phyloP scores from a whole-genome alignment of 1,140 invertebrate species.

The Onthophagus taurus region DNA sequence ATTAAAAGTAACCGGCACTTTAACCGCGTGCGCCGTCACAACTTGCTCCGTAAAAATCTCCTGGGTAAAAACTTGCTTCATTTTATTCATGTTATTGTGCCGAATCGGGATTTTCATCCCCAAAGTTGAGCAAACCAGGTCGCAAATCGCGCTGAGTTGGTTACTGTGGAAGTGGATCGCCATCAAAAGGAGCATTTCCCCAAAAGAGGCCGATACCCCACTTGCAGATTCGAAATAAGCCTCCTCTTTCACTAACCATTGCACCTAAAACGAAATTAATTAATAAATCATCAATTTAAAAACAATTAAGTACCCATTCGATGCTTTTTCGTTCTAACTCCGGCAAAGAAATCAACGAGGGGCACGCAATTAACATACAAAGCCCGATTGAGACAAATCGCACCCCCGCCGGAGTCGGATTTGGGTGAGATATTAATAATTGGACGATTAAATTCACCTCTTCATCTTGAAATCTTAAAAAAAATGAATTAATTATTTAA shows the following conservation, averaged over 20 bases:
- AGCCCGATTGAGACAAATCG: slow-evolving; percentile 87
- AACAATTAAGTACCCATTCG: slow-evolving; percentile 63
- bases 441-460: slow-evolving; percentile 77
- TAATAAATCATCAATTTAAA: too few relatives aligned
- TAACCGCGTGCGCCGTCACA: slow-evolving; percentile 89
- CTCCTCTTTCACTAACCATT: slow-evolving; percentile 86
- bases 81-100: slow-evolving; percentile 80
- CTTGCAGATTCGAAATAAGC: slow-evolving; percentile 73
- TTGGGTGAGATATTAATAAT: slow-evolving; percentile 80
- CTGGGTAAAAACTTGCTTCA: slow-evolving; percentile 93
- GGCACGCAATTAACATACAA: slow-evolving; percentile 91
- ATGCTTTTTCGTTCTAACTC: slow-evolving; percentile 84
- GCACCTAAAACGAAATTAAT: slow-evolving; percentile 39
- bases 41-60: slow-evolving; percentile 98
- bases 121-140: slow-evolving; percentile 85
- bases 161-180: slow-evolving; percentile 96
- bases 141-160: slow-evolving; percentile 83
- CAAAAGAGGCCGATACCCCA: slow-evolving; percentile 75
- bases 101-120: slow-evolving; percentile 92
- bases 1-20: slow-evolving; percentile 86
- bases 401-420: slow-evolving; percentile 81
- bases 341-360: slow-evolving; percentile 65
- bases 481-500: slow-evolving; percentile 18
- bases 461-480: slow-evolving; percentile 76
- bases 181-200: slow-evolving; percentile 93